Percentiles rank a stretch among this genome's conserved stretches.
phyloP scores from a whole-genome alignment of 2,888 invertebrate genomes.

The Leucophenga montana region DNA sequence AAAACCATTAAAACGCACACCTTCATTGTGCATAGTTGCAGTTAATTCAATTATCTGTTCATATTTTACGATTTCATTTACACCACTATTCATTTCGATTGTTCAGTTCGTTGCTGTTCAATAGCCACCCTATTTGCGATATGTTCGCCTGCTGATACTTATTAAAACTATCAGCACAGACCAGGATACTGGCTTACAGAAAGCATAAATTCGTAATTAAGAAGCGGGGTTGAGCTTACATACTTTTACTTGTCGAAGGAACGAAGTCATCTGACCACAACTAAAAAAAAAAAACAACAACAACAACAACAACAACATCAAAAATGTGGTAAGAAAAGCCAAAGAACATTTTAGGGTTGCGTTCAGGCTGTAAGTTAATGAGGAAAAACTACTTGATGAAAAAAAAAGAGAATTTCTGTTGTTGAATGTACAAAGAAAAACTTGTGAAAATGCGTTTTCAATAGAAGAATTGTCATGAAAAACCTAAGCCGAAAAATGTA shows the following conservation, averaged over 20 bases:
- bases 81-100: slow-evolving; percentile 1
- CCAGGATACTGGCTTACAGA: background rate
- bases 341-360: too few species aligned
- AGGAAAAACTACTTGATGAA: too few species aligned
- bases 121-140: background rate
- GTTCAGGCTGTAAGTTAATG: too few species aligned
- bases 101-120: background rate
- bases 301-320: background rate
- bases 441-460: too few species aligned
- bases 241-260: too few species aligned
- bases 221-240: too few species aligned
- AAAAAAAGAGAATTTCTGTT: too few species aligned
- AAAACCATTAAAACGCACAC: too few species aligned
- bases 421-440: too few species aligned
- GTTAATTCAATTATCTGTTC: slow-evolving; percentile 66
- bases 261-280: background rate
- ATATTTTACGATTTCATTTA: slow-evolving; percentile 57
- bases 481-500: background rate
- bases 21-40: slow-evolving; percentile 25
- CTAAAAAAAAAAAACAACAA: background rate
- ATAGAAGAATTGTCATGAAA: background rate
- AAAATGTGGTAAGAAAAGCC: background rate
- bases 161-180: background rate
- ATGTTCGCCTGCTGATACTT: background rate
- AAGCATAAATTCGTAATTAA: background rate